These are phyloP conservation scores for Aphyosemion australe DNA, from an alignment of 2,113 vertebrate species.

Conservation along the genomic window DNA sequence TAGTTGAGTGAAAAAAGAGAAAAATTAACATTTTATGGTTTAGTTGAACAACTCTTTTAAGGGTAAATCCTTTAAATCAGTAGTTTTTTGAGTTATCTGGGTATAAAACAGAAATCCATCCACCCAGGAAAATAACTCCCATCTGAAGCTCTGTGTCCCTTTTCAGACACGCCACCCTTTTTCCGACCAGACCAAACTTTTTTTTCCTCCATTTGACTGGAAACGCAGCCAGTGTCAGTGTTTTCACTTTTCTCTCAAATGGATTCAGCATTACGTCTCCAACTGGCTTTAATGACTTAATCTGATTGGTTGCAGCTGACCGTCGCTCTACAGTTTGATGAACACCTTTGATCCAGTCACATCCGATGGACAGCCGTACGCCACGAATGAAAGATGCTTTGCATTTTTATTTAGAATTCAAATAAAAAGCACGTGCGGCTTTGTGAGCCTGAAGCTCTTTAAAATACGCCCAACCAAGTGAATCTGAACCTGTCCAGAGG, in stretches of 20 bases:
- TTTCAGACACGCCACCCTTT: neutral
- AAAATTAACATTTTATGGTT: too few relatives aligned
- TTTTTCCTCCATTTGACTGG: neutral
- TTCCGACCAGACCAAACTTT: neutral
- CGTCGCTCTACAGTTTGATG: neutral
- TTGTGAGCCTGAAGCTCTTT: conserved; percentile 40
- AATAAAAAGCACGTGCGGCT: conserved; percentile 10
- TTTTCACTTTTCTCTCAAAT: neutral
- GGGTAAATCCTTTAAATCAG: too few relatives aligned
- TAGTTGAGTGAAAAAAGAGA: too few relatives aligned
- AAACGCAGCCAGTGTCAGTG: neutral
- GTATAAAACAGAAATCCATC: too few relatives aligned
- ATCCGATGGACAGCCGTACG: neutral
- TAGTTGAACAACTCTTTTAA: too few relatives aligned
- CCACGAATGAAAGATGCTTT: neutral
- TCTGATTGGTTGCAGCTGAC: neutral
- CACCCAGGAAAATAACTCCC: too few relatives aligned
- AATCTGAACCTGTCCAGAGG: conserved; percentile 75
- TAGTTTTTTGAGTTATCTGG: too few relatives aligned
- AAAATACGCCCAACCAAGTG: conserved; percentile 50
- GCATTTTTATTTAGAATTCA: neutral
- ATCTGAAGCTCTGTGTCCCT: neutral
- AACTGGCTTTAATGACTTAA: neutral
- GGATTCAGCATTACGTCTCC: neutral
- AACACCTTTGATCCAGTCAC: neutral